Percentiles rank a stretch among this genome's conserved stretches.
phyloP scores from a whole-genome alignment of 2,113 vertebrate genomes.

The Zootoca vivipara region DNA sequence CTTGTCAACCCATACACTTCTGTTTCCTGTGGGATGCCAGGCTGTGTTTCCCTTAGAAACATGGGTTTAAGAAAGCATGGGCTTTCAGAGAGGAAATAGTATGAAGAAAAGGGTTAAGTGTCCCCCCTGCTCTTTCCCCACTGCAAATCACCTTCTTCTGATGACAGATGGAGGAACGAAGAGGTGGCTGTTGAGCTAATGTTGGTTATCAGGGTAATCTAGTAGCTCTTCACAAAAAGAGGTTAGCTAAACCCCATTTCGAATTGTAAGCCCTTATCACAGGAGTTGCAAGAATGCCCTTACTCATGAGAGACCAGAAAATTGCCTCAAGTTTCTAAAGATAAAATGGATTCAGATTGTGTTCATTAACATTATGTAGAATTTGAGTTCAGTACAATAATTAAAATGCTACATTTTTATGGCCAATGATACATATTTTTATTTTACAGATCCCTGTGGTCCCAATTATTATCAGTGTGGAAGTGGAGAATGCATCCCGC shows the following conservation, averaged over 20 bases:
- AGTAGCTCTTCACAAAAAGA: no score
- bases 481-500: constrained; percentile 80
- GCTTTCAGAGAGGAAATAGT: not conserved
- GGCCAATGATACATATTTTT: not conserved
- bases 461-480: constrained; percentile 79
- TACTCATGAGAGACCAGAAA: not conserved
- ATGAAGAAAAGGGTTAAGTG: not conserved
- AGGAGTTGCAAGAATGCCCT: not conserved
- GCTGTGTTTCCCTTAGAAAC: not conserved
- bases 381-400: not conserved
- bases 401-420: not conserved
- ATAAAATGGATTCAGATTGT: not conserved
- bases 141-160: not conserved
- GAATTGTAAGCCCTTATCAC: not conserved
- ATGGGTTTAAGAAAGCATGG: not conserved
- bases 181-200: not conserved
- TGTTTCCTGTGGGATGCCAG: not conserved
- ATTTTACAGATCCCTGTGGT: constrained; percentile 79
- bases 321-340: not conserved
- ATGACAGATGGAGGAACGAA: not conserved
- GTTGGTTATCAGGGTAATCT: not conserved
- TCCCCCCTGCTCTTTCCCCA: not conserved
- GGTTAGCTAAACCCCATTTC: not conserved
- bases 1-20: not conserved
- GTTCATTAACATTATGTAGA: not conserved